Evolutionary conservation across 2,888 invertebrate species (phyloP), one percentile per base, ranked within the genome.

Genomic region (Rhagophthalmus giganteus): DNA sequence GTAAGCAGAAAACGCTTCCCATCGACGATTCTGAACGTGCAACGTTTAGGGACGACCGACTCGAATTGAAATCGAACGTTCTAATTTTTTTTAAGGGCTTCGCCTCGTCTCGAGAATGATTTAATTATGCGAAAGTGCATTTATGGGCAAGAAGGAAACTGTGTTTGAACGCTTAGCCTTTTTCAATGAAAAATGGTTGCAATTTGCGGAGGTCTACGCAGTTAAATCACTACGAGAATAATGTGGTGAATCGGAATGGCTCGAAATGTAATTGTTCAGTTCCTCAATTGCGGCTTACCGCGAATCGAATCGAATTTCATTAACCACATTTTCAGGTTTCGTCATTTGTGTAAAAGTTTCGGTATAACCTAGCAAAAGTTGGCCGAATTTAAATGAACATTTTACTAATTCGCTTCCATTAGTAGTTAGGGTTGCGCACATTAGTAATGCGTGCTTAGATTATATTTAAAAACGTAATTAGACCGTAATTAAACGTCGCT

Each of bases 301-400:
- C 51, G 46, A 51, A 51, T 51, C 51, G 51, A 51, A 51, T 51
- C 51, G 51, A 51, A 51, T 51, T 51, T 51, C 51, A 51, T 51
- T 51, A 51, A 51, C 45, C 51, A 46, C 51, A 51, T 45, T 51
- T 51, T 51, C 39, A 51, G 51, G 51, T 51, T 34, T 40, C 51
- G 45, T 51, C 51, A 45, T 51, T 51, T 51, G 51, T 51, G 45
- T 51, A 51, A 51, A 51, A 51, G 45, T 51, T 51, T n/a, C n/a
- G 28, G 39, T 51, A 51, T 39, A 51, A 45, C 45, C 51, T 51
- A 30, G 40, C 51, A 51, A 51, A 51, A 51, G 45, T 51, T 51
- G 34, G 28, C 30, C 40, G 51, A 51, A 51, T 51, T 51, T 46
- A 51, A 51, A 51, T 45, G 51, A 51, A 30, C 39, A 33, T 39